Conservation (phyloP, 2,113 vertebrate species). For the Apteryx mantelli region DNA sequence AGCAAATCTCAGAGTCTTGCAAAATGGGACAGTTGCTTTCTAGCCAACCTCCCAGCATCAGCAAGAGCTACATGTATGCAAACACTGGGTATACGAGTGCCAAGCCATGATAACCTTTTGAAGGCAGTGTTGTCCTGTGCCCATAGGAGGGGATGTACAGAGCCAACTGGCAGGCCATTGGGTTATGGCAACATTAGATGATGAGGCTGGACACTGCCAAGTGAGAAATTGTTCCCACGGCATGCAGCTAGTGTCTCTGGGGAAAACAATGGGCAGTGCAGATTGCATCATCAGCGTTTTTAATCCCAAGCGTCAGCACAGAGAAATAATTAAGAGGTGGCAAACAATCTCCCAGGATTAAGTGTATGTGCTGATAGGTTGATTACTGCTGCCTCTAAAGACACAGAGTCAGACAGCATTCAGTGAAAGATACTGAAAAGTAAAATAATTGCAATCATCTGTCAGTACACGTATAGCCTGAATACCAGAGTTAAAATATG, state of each 20-base stretch:
- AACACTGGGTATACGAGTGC: background rate
- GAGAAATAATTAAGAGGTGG: background rate
- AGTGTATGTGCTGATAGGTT: accelerated
- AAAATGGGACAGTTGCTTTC: background rate
- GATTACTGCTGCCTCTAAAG: background rate
- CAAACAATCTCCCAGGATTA: background rate
- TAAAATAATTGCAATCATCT: background rate
- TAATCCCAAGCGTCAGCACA: background rate
- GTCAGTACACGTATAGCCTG: background rate
- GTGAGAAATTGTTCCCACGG: background rate
- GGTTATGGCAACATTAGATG: background rate
- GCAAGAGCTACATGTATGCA: background rate
- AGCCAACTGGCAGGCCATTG: constrained; percentile 8
- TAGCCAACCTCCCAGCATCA: background rate
- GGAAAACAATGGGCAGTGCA: background rate
- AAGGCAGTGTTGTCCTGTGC: background rate
- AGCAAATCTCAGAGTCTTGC: background rate
- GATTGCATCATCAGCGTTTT: constrained; percentile 44
- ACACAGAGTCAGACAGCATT: background rate
- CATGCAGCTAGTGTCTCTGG: background rate
- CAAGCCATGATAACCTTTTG: background rate
- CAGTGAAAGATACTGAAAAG: background rate
- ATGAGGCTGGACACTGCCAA: constrained; percentile 14
- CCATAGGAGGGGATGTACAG: background rate
- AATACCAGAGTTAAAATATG: background rate